Evolutionary conservation across 2,888 invertebrate genomes (phyloP).

Genomic region (Nephrotoma appendiculata): DNA sequence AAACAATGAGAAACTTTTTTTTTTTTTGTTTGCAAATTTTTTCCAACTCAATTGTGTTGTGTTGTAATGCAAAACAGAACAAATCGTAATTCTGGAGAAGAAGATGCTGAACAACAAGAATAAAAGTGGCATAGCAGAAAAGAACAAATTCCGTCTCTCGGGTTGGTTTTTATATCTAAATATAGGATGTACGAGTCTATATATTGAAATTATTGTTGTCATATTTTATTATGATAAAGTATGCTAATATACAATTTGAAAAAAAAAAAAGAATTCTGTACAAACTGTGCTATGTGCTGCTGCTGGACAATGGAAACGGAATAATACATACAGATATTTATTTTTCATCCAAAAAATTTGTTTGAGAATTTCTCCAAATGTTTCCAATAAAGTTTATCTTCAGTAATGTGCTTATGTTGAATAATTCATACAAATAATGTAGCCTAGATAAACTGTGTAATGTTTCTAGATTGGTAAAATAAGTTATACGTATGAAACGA

Average conservation of each 20-base stretch:
- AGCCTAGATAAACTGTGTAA: no score
- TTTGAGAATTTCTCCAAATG: background rate
- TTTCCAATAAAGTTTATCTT: background rate
- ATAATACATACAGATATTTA: background rate
- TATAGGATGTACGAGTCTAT: background rate
- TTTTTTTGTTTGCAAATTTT: background rate
- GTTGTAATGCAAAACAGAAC: background rate
- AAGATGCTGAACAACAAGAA: background rate
- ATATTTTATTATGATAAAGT: background rate
- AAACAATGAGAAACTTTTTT: background rate
- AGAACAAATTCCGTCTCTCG: background rate
- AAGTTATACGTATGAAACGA: no score
- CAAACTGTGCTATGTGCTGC: background rate
- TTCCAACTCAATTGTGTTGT: background rate
- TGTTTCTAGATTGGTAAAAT: no score
- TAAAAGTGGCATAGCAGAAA: background rate
- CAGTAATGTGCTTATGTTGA: background rate
- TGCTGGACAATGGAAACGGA: background rate
- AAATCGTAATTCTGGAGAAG: background rate
- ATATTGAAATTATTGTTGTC: background rate
- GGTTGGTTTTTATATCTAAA: background rate
- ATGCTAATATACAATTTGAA: background rate
- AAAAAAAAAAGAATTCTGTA: background rate
- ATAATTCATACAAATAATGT: no score
- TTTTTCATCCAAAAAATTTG: background rate